Evolutionary conservation across 2,888 invertebrate genomes (phyloP), one percentile per base, ranked within the genome.

Genomic region (Sisyra nigra): DNA sequence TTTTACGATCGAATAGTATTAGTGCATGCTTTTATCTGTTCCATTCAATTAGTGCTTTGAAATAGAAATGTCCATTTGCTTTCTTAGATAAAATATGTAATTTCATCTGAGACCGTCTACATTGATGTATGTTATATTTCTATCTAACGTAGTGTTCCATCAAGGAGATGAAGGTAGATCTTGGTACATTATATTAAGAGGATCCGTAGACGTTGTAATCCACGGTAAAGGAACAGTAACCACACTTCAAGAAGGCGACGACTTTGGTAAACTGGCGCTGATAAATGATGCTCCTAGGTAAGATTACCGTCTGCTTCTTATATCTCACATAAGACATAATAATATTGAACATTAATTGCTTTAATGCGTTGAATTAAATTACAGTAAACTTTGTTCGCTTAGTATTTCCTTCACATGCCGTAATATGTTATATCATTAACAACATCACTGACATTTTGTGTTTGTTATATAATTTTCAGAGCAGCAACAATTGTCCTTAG

Each of bases 271-370:
- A 66, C 66, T 87, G 52, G 85, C 85, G 36, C 68, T 87, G 50
- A 81, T 87, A 52, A 87, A 86, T 62, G 84, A 86, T 65, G 80
- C 83, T 42, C 85, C 86, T 34, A 76, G 84, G 81, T 80, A 63
- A 62, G 59, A 24, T 24, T 24, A 24, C 24, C 3, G 24, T 24
- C 3, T 24, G 24, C 24, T 24, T 24, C 24, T 24, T 24, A 48
- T 41, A 24, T 24, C 24, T 24, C 24, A 24, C 3, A 24, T 24
- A 24, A 24, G 24, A 24, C 24, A 24, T 24, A 24, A 24, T 24
- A 5, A 24, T 24, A 24, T 24, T 24, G 24, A 24, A 24, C 24
- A 24, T 24, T 24, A 24, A 24, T 24, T 24, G 24, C 24, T 24
- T 24, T 24, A 24, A 24, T 24, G 24, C 24, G 24, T 5, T 24